Conservation (phyloP, 2,113 vertebrate species). For the Hymenochirus boettgeri region DNA sequence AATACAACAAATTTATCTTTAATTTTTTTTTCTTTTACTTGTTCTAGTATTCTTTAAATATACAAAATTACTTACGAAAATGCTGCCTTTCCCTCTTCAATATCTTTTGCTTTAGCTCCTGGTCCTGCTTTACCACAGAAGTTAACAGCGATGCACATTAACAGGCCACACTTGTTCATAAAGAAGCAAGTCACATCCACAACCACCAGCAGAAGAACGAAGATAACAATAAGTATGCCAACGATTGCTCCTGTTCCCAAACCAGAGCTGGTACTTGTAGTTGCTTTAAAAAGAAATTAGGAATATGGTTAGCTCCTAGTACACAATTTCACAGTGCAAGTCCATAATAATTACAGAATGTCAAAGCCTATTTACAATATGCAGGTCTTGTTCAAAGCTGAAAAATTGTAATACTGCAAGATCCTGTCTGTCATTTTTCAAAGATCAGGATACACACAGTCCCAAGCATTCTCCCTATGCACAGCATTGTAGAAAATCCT, state of each 20-base stretch:
- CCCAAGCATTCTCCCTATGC: no score
- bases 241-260: constrained; percentile 85
- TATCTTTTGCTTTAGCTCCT: constrained; percentile 83
- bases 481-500: no score
- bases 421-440: no score
- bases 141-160: constrained; percentile 97
- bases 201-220: constrained; percentile 84
- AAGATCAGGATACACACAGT: no score
- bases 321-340: no score
- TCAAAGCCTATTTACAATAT: no score
- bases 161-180: constrained; percentile 94
- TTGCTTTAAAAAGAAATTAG: constrained; percentile 55
- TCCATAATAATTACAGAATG: no score
- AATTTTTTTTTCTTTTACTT: no score
- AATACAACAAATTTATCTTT: no score
- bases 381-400: no score
- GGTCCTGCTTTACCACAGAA: constrained; percentile 86
- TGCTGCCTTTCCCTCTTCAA: constrained; percentile 88
- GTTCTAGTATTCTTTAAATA: no score
- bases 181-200: constrained; percentile 96
- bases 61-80: constrained; percentile 85
- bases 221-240: constrained; percentile 87
- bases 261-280: constrained; percentile 66
- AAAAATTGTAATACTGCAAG: no score
- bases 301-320: not conserved